A percentile compares a stretch with the other conserved stretches of the same genome.
Conservation (phyloP, 1,140 invertebrate species). For the Palaemon carinicauda region DNA sequence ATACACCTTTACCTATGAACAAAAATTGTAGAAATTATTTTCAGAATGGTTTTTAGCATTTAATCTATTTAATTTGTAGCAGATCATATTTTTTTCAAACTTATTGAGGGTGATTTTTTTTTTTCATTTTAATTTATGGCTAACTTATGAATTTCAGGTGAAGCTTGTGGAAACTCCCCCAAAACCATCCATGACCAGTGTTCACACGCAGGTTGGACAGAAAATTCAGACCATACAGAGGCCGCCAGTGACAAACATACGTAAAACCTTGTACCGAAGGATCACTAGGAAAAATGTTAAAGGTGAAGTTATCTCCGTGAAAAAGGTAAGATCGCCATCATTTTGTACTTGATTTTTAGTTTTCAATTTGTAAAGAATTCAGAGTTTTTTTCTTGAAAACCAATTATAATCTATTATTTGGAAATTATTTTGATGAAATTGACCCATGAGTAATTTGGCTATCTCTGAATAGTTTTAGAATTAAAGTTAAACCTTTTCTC, state of each 20-base stretch:
- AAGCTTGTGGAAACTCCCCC: constrained; percentile 22
- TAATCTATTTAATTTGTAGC: too few species aligned
- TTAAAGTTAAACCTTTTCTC: too few species aligned
- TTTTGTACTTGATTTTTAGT: not conserved
- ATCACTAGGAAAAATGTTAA: constrained; percentile 25
- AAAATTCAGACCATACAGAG: constrained; percentile 38
- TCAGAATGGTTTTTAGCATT: too few species aligned
- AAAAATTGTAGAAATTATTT: too few species aligned
- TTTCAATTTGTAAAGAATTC: not conserved
- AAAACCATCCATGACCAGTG: not conserved
- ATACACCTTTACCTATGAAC: too few species aligned
- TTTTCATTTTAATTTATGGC: not conserved
- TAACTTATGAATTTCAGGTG: not conserved
- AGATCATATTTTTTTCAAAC: too few species aligned
- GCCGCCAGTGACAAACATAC: not conserved
- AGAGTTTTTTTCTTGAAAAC: too few species aligned
- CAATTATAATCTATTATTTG: too few species aligned
- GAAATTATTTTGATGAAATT: too few species aligned
- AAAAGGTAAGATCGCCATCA: not conserved
- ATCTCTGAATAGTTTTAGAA: too few species aligned
- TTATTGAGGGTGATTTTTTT: too few species aligned
- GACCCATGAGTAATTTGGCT: too few species aligned
- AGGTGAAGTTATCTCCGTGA: constrained; percentile 43
- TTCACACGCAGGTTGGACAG: constrained; percentile 15
- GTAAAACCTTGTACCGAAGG: constrained; percentile 11